A percentile compares a stretch with the other conserved stretches of the same genome.
phyloP scores from a whole-genome alignment of 2,888 invertebrate species.

The Eupithecia subfuscata region DNA sequence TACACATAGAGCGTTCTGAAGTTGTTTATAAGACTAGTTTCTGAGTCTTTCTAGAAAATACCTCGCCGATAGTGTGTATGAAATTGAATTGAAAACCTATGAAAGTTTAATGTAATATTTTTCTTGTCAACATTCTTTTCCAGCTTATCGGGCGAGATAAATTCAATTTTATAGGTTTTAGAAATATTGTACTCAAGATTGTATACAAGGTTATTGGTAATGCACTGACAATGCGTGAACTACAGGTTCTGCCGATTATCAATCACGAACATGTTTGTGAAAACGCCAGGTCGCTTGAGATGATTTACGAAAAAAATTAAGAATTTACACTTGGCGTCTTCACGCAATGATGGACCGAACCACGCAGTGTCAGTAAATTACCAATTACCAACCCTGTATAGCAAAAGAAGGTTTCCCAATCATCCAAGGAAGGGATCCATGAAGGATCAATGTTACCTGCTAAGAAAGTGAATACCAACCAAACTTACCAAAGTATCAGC shows the following conservation, averaged over 20 bases:
- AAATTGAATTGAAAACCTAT: not conserved
- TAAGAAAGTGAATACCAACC: not conserved
- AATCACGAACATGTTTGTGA: too few relatives aligned
- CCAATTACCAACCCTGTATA: too few relatives aligned
- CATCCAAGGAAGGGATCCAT: not conserved
- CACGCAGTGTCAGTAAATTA: too few relatives aligned
- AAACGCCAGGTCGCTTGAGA: too few relatives aligned
- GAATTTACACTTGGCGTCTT: too few relatives aligned
- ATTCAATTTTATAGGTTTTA: conserved; percentile 70
- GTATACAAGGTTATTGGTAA: too few relatives aligned
- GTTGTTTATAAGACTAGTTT: not conserved
- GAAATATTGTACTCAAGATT: not conserved
- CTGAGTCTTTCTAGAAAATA: not conserved
- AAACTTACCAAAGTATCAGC: not conserved
- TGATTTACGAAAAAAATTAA: too few relatives aligned
- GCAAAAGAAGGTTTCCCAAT: too few relatives aligned
- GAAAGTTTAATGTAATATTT: not conserved
- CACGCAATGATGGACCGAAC: too few relatives aligned
- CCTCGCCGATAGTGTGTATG: not conserved
- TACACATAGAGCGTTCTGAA: not conserved
- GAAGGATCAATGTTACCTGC: not conserved
- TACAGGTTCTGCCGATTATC: too few relatives aligned
- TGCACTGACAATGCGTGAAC: too few relatives aligned
- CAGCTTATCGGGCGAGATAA: conserved; percentile 45
- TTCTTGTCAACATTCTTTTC: conserved; percentile 13